A percentile compares a stretch with the other conserved stretches of the same genome.
Conservation (phyloP, 2,797 vertebrate genomes). For the Halcyon smyrnensis region DNA sequence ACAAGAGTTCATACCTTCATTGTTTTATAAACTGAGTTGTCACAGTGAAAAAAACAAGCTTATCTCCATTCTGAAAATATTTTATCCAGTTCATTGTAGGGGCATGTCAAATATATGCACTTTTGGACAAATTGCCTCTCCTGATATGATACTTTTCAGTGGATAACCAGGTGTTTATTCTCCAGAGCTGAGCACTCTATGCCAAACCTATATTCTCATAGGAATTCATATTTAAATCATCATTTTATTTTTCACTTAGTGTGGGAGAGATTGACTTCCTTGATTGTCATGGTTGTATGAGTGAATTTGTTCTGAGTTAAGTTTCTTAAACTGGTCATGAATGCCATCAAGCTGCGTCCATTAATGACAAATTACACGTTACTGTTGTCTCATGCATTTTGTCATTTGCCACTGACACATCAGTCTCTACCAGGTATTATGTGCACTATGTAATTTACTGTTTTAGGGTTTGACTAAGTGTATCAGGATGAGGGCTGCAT, state of each 20-base stretch:
- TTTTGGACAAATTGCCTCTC: neutral
- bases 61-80: neutral
- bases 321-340: neutral
- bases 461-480: neutral
- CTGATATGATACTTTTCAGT: neutral
- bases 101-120: neutral
- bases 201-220: neutral
- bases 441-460: neutral
- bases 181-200: neutral
- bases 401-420: neutral
- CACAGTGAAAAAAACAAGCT: neutral
- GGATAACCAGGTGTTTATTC: neutral
- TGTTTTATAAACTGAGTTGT: neutral
- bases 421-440: neutral
- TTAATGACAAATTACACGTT: neutral
- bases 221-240: neutral
- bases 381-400: neutral
- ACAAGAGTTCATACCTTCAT: neutral
- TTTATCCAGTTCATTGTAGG: neutral
- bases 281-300: neutral
- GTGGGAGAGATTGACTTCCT: neutral
- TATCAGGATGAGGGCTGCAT: neutral
- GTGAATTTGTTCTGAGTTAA: neutral
- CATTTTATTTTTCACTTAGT: slow-evolving; percentile 7
- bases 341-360: neutral